Conservation (phyloP, 1,140 invertebrate species). For the Hyles euphorbiae region DNA sequence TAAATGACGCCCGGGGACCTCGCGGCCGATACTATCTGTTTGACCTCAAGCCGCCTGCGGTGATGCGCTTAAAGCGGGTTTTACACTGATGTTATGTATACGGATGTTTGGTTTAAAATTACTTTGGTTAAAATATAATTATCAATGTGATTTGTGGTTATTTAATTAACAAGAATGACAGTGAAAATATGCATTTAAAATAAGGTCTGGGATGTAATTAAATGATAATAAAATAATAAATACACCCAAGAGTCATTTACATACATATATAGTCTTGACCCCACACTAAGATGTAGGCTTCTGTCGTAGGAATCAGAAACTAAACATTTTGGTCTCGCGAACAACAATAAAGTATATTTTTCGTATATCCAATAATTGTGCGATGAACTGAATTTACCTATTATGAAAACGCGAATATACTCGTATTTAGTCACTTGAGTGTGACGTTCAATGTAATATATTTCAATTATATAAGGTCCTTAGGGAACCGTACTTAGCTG, state of each 20-base stretch:
- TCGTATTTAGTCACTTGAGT: too few relatives aligned
- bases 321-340: too few relatives aligned
- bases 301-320: too few relatives aligned
- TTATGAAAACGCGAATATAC: too few relatives aligned
- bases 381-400: too few relatives aligned
- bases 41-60: slow-evolving; percentile 38
- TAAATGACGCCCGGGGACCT: slow-evolving; percentile 41
- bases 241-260: too few relatives aligned
- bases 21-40: slow-evolving; percentile 37
- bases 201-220: background rate
- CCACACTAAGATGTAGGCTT: background rate
- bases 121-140: background rate
- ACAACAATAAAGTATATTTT: too few relatives aligned
- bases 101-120: background rate
- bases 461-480: too few relatives aligned
- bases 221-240: background rate
- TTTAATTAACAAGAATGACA: background rate
- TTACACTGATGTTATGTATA: background rate
- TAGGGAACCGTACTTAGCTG: too few relatives aligned
- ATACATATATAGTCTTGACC: too few relatives aligned
- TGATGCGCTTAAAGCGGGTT: slow-evolving; percentile 18
- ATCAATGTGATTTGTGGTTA: background rate
- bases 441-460: too few relatives aligned
- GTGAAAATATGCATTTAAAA: background rate
- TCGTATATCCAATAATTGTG: too few relatives aligned